phyloP scores from a whole-genome alignment of 2,113 vertebrate genomes.

The Gnathonemus echidnorhynchus region DNA sequence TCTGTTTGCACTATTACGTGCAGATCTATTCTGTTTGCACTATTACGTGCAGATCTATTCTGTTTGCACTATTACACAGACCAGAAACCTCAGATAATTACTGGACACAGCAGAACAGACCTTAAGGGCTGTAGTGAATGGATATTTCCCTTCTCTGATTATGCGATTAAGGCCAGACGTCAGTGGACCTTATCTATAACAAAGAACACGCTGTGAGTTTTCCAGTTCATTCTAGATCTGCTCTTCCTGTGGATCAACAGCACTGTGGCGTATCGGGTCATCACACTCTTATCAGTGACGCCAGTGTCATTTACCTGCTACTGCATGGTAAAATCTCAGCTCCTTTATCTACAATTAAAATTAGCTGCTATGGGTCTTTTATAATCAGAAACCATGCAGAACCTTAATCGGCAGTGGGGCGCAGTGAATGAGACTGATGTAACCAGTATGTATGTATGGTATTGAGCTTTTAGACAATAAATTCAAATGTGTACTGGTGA shows the following conservation, averaged over 20 bases:
- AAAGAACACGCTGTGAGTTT: background rate
- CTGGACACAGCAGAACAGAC: background rate
- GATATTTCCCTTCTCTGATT: conserved; percentile 11
- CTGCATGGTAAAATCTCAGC: background rate
- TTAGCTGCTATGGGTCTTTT: background rate
- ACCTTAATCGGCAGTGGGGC: background rate
- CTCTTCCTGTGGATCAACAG: background rate
- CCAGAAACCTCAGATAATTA: background rate
- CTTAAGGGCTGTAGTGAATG: background rate
- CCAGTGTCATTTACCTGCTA: background rate
- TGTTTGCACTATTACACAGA: background rate
- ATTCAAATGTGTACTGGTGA: background rate
- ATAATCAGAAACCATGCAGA: background rate
- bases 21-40: background rate
- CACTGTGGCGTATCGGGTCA: background rate
- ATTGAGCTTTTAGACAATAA: background rate
- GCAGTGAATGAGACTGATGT: background rate
- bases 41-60: background rate
- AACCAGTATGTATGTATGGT: background rate
- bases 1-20: background rate
- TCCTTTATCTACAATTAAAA: background rate
- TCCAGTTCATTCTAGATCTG: background rate
- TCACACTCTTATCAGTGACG: background rate
- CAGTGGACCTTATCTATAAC: background rate
- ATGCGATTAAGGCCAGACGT: conserved; percentile 19